phyloP scores from a whole-genome alignment of 2,113 vertebrate species.

The Nothocercus nigrocapillus region DNA sequence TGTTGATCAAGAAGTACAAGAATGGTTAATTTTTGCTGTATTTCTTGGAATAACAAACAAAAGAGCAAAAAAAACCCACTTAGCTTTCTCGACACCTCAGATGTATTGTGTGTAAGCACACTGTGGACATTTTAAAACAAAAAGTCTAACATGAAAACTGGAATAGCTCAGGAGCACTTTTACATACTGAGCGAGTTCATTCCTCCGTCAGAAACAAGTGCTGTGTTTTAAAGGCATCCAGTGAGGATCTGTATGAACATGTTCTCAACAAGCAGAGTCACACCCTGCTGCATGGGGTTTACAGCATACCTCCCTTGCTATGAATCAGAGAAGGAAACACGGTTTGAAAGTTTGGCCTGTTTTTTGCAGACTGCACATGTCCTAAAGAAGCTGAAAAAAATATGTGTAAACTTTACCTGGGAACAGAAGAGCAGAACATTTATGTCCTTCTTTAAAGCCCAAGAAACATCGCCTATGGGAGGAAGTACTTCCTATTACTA shows the following conservation, averaged over 20 bases:
- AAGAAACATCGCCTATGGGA: background rate
- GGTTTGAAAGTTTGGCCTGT: background rate
- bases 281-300: conserved; percentile 31
- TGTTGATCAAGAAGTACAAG: background rate
- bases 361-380: background rate
- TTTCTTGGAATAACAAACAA: background rate
- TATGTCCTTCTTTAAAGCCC: background rate
- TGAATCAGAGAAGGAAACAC: conserved; percentile 48
- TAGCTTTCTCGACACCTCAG: background rate
- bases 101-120: background rate
- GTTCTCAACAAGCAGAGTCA: conserved; percentile 36
- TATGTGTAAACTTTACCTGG: background rate
- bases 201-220: conserved; percentile 31
- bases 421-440: background rate
- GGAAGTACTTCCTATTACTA: background rate
- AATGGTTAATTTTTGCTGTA: background rate
- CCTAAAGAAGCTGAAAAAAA: background rate
- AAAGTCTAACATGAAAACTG: background rate
- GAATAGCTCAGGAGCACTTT: conserved; percentile 25
- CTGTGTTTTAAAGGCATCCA: conserved; percentile 48
- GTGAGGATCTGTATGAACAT: conserved; percentile 47
- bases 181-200: conserved; percentile 17
- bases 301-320: background rate
- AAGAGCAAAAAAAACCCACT: too few relatives aligned
- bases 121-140: background rate